Evolutionary conservation across 2,113 vertebrate genomes (phyloP), one percentile per base, ranked within the genome.

Genomic region (Natator depressus): DNA sequence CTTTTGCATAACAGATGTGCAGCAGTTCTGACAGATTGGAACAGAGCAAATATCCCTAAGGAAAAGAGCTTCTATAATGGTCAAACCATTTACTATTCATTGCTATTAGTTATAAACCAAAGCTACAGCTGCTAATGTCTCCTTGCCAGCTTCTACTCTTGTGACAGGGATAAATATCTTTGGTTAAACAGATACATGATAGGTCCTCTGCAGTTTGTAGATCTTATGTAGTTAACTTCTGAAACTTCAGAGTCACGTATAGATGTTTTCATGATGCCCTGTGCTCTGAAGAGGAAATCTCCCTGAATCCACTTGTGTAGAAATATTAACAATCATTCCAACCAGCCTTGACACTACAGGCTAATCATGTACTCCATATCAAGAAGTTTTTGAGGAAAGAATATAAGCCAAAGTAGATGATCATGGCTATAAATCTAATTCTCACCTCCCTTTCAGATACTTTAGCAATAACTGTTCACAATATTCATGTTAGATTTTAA

Each of bases 81-180:
- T 89, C 80, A 81, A 89, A 82, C 49, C 50, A 89, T 89, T 89
- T 89, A 82, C 80, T 78, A 89, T 81, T 89, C 69, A 82, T 29
- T 38, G 38, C 62, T 72, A 78, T 82, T 89, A 72, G 88, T 89
- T 82, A 82, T 42, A 89, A 89, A 82, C 89, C 76, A 72, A 51
- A 62, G 89, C 55, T 84, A 31, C 89, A 91, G 78, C 89, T 91
- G 89, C 82, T 76, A 86, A 62, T 20, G 38, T 59, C 84, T 62
- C 47, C 50, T 62, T 80, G 24, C 24, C 75, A 47, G 42, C 1
- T 14, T 78, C 12, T 78, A 47, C 42, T 78, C 12, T 78, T 42
- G 75, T 78, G 75, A 47, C 75, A 78, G 75, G 11, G 22, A 78
- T 27, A 47, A 7, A 47, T 78, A 78, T 78, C 46, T 27, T 13